phyloP scores from a whole-genome alignment of 2,888 invertebrate genomes.

The Villa cingulata region DNA sequence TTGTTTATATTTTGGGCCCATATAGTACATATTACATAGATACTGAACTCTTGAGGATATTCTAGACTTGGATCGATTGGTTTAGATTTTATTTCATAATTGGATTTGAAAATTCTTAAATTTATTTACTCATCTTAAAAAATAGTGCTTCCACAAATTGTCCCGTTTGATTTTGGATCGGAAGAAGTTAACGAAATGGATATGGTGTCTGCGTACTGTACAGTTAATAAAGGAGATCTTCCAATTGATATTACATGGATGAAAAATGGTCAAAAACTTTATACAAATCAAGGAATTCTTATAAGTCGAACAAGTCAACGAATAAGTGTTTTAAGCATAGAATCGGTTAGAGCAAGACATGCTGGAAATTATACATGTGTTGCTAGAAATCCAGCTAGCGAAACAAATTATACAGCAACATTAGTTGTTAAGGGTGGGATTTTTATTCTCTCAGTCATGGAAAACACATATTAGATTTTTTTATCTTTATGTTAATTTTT shows the following conservation, averaged over 20 bases:
- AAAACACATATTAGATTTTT: not conserved
- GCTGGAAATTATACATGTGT: constrained; percentile 50
- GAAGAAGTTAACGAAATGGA: constrained; percentile 55
- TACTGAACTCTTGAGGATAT: too few species aligned
- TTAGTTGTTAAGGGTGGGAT: constrained; percentile 45
- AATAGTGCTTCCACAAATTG: constrained; percentile 55
- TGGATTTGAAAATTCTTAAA: too few species aligned
- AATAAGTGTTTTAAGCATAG: constrained; percentile 49
- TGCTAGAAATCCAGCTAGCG: constrained; percentile 46
- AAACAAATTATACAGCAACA: constrained; percentile 41
- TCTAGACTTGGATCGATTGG: too few species aligned
- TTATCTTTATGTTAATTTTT: not conserved
- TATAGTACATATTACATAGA: too few species aligned
- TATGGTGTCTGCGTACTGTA: constrained; percentile 53
- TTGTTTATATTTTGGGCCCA: too few species aligned
- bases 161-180: constrained; percentile 56
- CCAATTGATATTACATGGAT: constrained; percentile 65
- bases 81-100: too few species aligned
- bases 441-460: not conserved
- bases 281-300: constrained; percentile 41
- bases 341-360: constrained; percentile 45
- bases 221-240: constrained; percentile 61
- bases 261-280: constrained; percentile 38
- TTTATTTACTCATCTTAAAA: not conserved
- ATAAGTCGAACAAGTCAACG: constrained; percentile 45